Conservation (phyloP, 2,888 invertebrate species). For the Linhomoeus sp. region DNA sequence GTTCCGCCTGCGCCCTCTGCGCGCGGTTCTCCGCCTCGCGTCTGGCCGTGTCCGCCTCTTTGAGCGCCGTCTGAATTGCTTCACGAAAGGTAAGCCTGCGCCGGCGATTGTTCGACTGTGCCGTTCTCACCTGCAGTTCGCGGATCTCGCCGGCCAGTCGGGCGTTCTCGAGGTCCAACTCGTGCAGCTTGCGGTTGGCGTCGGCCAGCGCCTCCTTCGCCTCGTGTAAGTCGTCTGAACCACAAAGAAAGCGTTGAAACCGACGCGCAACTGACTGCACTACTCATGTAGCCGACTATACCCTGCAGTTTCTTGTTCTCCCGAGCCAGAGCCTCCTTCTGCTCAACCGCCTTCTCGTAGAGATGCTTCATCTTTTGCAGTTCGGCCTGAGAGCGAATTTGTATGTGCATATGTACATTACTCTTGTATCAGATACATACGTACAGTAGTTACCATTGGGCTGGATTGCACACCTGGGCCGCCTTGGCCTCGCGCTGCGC, state of each 20-base stretch:
- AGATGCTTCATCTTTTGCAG: slow-evolving; percentile 73
- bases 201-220: slow-evolving; percentile 79
- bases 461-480: slow-evolving; percentile 51
- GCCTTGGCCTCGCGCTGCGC: slow-evolving; percentile 69
- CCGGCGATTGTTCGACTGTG: slow-evolving; percentile 75
- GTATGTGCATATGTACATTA: no score
- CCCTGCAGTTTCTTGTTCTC: slow-evolving; percentile 96
- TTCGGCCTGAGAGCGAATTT: slow-evolving; percentile 46
- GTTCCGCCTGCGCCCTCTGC: slow-evolving; percentile 73
- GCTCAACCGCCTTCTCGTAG: slow-evolving; percentile 88
- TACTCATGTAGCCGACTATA: slow-evolving; percentile 25
- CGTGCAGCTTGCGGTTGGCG: slow-evolving; percentile 86
- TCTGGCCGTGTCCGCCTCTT: slow-evolving; percentile 85
- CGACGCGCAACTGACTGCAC: no score
- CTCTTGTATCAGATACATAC: no score
- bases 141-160: slow-evolving; percentile 97
- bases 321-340: slow-evolving; percentile 74
- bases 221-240: slow-evolving; percentile 79
- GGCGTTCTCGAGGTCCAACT: slow-evolving; percentile 84
- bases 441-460: slow-evolving; percentile 33
- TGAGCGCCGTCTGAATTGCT: slow-evolving; percentile 38
- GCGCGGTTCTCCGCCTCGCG: slow-evolving; percentile 91
- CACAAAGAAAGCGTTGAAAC: slow-evolving; percentile 28
- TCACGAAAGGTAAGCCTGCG: slow-evolving; percentile 60
- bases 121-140: slow-evolving; percentile 54